These are phyloP conservation scores for Arrhamphus sclerolepis DNA, from an alignment of 2,797 vertebrate species.

Conservation along the genomic window DNA sequence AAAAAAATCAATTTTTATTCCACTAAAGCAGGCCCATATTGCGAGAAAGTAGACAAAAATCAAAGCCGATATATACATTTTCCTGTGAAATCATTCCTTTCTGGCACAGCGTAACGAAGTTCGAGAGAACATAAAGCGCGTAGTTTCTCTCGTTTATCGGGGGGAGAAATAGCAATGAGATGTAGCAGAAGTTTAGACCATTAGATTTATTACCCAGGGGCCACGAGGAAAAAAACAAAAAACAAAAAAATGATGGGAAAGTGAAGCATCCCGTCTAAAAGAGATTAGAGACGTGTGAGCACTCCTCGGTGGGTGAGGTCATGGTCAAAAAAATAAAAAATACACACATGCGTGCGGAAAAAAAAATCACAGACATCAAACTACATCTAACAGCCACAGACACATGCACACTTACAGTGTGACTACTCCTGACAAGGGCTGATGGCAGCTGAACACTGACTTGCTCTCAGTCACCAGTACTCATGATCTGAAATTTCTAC, in stretches of 20 bases:
- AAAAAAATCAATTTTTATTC: conserved; percentile 88
- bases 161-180: conserved; percentile 64
- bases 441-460: too few relatives aligned
- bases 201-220: conserved; percentile 82
- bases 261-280: conserved; percentile 80
- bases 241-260: conserved; percentile 74
- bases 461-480: too few relatives aligned
- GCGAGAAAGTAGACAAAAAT: conserved; percentile 84
- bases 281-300: conserved; percentile 79
- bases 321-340: conserved; percentile 61
- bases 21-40: conserved; percentile 81
- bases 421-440: too few relatives aligned
- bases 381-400: conserved; percentile 32
- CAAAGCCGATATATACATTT: conserved; percentile 86
- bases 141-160: conserved; percentile 59
- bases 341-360: conserved; percentile 28
- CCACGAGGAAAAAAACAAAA: conserved; percentile 69
- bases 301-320: conserved; percentile 78
- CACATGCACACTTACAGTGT: neutral
- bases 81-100: conserved; percentile 81
- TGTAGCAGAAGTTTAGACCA: conserved; percentile 81
- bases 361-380: conserved; percentile 46
- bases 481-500: too few relatives aligned
- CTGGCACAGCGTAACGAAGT: conserved; percentile 77
- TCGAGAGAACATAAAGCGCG: conserved; percentile 80